These are phyloP conservation scores for Liposcelis brunnea DNA, from an alignment of 2,888 invertebrate genomes.

Conservation along the genomic window DNA sequence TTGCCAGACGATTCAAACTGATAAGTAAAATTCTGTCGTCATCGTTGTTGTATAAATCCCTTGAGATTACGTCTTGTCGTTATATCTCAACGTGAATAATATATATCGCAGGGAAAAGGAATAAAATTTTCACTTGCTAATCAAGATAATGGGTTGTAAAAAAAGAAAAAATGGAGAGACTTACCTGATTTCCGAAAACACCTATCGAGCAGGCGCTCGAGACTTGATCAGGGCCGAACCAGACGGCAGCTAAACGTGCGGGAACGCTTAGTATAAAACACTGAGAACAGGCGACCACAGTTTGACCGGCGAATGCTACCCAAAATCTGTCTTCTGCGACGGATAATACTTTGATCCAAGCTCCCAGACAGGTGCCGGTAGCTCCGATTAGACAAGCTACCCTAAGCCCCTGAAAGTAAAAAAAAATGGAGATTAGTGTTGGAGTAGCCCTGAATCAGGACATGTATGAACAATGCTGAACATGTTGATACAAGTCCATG, in stretches of 20 bases:
- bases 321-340: constrained; percentile 39
- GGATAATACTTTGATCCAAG: constrained; percentile 41
- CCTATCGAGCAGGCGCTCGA: constrained; percentile 51
- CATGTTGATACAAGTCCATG: background rate
- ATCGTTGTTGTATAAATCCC: no score
- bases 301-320: constrained; percentile 40
- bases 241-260: constrained; percentile 46
- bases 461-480: background rate
- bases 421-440: constrained; percentile 30
- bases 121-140: no score
- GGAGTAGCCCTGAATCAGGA: background rate
- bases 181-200: constrained; percentile 56
- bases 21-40: no score
- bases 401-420: constrained; percentile 30
- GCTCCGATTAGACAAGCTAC: constrained; percentile 33
- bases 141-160: no score
- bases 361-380: constrained; percentile 37
- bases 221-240: constrained; percentile 47
- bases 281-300: constrained; percentile 36
- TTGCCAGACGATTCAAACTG: no score
- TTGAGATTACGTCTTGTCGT: no score
- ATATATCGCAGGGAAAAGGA: no score
- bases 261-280: constrained; percentile 50
- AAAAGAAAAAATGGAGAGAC: constrained; percentile 18
- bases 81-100: no score